Percentiles rank a stretch among this genome's conserved stretches.
These are phyloP conservation scores for Caranx ignobilis DNA, from an alignment of 2,113 vertebrate genomes.

Conservation along the genomic window DNA sequence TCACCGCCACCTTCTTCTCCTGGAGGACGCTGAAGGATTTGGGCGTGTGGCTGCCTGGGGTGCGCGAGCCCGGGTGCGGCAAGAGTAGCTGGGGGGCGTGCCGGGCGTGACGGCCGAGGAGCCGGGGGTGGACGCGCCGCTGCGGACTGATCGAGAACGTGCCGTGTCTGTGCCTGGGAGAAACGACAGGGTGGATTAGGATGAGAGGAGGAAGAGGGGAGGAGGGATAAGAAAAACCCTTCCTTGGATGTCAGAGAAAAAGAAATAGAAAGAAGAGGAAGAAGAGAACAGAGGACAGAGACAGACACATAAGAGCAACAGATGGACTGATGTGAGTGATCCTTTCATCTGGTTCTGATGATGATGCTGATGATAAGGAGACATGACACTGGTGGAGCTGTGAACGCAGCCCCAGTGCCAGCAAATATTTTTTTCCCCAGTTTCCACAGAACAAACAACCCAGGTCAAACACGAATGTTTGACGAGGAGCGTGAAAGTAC, in stretches of 20 bases:
- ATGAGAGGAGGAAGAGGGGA: not conserved
- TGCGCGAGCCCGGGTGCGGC: slow-evolving; percentile 94
- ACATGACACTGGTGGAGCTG: slow-evolving; percentile 1
- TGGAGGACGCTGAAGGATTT: slow-evolving; percentile 92
- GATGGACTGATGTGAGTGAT: not conserved
- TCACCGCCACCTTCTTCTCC: slow-evolving; percentile 97
- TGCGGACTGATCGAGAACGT: slow-evolving; percentile 91
- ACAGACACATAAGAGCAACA: not conserved
- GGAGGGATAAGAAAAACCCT: not conserved
- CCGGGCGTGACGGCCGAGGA: slow-evolving; percentile 94
- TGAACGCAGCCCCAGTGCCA: not conserved
- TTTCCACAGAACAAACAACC: slow-evolving; percentile 49
- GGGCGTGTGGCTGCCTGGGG: slow-evolving; percentile 93
- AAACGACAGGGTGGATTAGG: slow-evolving; percentile 2
- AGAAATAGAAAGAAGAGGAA: not conserved
- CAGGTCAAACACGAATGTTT: slow-evolving; percentile 46
- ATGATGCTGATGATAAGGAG: slow-evolving; percentile 10
- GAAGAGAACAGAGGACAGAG: not conserved
- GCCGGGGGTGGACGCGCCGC: slow-evolving; percentile 93
- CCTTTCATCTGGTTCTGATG: slow-evolving; percentile 20
- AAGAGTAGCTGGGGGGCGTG: slow-evolving; percentile 93
- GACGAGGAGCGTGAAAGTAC: slow-evolving; percentile 10
- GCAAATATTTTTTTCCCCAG: not conserved
- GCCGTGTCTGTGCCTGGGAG: slow-evolving; percentile 89
- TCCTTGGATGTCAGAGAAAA: not conserved